Base-by-base conservation (phyloP, 2,113 vertebrate genomes). In the Odontesthes bonariensis region DNA sequence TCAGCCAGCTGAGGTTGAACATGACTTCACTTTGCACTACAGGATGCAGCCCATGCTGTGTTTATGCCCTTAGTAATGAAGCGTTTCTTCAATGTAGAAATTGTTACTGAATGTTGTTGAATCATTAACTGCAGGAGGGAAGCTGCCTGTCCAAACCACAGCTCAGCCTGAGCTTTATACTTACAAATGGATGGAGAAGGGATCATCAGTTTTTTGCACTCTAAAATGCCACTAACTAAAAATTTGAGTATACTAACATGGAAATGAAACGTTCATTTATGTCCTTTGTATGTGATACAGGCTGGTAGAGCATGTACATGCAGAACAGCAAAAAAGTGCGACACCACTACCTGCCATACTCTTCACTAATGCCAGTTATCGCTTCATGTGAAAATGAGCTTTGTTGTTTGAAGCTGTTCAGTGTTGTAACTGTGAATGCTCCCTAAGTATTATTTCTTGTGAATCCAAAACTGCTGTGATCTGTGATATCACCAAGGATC, bases 401-500 rank as follows among this genome's bases (percentile, higher is more conserved):
- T 61, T 70, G 53, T 83, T 56, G 75, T 84, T 68, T 78, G 62
- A 72, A 51, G 69, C 61, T 81, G 60, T 84, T 86, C 68, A 66
- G 74, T 91, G 79, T 88, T 78, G 84, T 90, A 72, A 87, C 85
- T 92, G 89, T 90, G 90, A 93, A 90, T 87, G 87, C 55, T 87
- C 64, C 67, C 38, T 16, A 77, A 89, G 88, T 92, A 87, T 85
- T 90, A 86, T 83, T 92, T 87, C 71, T 70, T 86, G 85, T 94
- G 81, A 92, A 90, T 83, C 80, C 80, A 88, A 91, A 91, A 91
- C 86, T 85, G 85, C 84, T 90, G 80, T 86, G 75, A 81, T 87
- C 76, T 86, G 81, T 90, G 82, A 79, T 88, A 78, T 90, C 86
- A 89, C 76, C 52, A 70, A 81, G 69, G 72, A 88, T 88, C 83